phyloP scores from a whole-genome alignment of 2,888 invertebrate genomes.

The Camptogramma bilineatum region DNA sequence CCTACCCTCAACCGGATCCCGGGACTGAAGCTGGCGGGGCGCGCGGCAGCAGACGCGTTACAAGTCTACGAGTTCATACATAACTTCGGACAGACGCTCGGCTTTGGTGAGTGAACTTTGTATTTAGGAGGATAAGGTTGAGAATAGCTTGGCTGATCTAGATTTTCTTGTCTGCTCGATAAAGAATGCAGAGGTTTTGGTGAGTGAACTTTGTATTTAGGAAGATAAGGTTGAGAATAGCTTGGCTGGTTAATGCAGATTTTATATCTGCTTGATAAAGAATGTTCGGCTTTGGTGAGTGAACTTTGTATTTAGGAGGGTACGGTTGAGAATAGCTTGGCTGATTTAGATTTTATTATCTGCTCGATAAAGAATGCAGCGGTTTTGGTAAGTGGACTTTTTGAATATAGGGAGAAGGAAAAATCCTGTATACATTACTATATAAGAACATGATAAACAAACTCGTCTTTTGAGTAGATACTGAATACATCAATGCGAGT shows the following conservation, averaged over 20 bases:
- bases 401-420: no score
- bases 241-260: neutral
- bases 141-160: neutral
- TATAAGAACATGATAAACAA: no score
- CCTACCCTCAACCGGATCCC: constrained; percentile 91
- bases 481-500: no score
- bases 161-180: no score
- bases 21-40: constrained; percentile 92
- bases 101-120: constrained; percentile 89
- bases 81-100: constrained; percentile 97
- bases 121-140: neutral
- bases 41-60: constrained; percentile 95
- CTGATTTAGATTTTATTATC: no score
- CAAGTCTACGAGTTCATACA: constrained; percentile 99
- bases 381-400: neutral
- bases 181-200: no score
- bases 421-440: no score
- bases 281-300: constrained; percentile 95
- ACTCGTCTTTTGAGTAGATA: no score
- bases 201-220: no score
- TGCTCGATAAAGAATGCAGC: no score
- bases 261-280: no score
- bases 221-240: neutral
- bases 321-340: neutral
- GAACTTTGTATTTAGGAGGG: neutral